These are phyloP conservation scores for Dasypus novemcinctus DNA, from an alignment of 2,113 vertebrate genomes.

Conservation along the genomic window DNA sequence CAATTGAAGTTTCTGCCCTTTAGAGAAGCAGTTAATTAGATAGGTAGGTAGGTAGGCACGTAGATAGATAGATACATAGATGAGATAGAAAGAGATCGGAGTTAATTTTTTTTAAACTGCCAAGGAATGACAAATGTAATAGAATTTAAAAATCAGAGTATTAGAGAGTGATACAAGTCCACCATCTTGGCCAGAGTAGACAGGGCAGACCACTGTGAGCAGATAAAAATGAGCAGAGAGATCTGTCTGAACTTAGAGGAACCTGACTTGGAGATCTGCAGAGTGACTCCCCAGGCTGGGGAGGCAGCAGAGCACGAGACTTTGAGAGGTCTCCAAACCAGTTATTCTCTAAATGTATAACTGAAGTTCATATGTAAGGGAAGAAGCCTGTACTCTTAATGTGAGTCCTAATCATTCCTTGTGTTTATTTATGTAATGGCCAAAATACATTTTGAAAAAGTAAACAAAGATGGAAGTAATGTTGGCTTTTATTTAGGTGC, in stretches of 20 bases:
- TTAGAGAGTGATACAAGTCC: neutral
- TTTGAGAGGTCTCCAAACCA: neutral
- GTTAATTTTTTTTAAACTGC: too few species aligned
- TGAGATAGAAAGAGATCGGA: neutral
- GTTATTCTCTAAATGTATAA: neutral
- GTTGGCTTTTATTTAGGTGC: neutral
- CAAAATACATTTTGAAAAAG: slow-evolving; percentile 13
- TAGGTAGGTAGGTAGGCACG: too few species aligned
- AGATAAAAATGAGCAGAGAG: neutral
- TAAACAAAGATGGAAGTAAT: slow-evolving; percentile 17
- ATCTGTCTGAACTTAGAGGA: neutral
- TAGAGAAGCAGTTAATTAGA: neutral
- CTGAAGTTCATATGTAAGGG: neutral
- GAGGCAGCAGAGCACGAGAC: neutral
- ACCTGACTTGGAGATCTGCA: neutral
- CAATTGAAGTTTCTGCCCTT: neutral
- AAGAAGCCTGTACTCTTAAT: neutral
- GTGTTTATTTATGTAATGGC: neutral
- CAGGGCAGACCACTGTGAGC: neutral
- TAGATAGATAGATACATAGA: too few species aligned
- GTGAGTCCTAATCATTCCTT: neutral
- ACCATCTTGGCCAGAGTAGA: neutral
- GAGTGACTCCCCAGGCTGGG: neutral
- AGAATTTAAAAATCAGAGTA: neutral
- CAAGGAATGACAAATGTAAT: neutral